These are phyloP conservation scores for Luscinia megarhynchos DNA, from an alignment of 2,797 vertebrate species.

Conservation along the genomic window DNA sequence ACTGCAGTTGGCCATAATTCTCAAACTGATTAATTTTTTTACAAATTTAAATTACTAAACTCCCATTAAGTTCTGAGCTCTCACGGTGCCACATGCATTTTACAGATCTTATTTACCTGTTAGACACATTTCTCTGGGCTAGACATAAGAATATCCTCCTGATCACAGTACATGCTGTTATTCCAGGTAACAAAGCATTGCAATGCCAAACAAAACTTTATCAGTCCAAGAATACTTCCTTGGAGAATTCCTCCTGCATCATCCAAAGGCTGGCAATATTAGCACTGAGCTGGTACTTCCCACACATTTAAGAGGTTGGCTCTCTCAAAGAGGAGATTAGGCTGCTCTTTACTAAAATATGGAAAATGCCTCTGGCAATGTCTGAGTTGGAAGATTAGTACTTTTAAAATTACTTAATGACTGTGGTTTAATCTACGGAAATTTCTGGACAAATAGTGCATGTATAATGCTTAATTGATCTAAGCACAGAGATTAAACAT, in stretches of 20 bases:
- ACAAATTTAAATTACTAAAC: conserved; percentile 12
- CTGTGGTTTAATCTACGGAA: neutral
- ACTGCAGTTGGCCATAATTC: neutral
- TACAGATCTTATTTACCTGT: neutral
- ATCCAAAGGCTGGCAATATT: neutral
- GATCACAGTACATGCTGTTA: neutral
- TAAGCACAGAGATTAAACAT: neutral
- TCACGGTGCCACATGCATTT: neutral
- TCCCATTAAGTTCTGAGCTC: conserved; percentile 6
- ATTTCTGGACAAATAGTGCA: neutral
- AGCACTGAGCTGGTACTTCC: neutral
- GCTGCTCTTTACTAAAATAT: neutral
- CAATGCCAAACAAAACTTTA: neutral
- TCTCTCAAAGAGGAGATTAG: neutral
- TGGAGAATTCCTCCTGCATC: neutral
- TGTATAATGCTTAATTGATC: accelerated
- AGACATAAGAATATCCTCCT: neutral
- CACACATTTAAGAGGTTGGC: neutral
- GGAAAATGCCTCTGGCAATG: neutral
- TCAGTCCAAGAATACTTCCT: neutral
- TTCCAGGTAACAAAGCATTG: neutral
- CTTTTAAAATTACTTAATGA: neutral
- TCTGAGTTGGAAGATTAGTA: neutral
- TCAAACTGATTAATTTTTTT: neutral
- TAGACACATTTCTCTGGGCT: neutral